Evolutionary conservation across 1,140 invertebrate species (phyloP), one percentile per base, ranked within the genome.

Genomic region (Drosophila mojavensis): DNA sequence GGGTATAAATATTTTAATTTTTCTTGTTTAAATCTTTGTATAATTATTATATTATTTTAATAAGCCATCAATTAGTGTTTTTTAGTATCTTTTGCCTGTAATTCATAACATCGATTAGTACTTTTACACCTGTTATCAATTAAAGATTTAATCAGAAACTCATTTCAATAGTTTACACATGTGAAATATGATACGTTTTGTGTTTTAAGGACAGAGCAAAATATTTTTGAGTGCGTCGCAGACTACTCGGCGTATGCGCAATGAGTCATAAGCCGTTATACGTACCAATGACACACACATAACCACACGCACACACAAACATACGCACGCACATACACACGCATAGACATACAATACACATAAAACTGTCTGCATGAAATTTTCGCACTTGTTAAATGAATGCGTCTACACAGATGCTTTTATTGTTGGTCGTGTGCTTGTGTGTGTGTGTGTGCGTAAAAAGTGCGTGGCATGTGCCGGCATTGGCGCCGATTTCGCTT

Each of bases 201-300:
- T 59, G 43, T 9, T 15, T 24, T 24, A 24, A 24, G 3, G 3
- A 20, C n/a, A 6, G 15, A 11, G 36, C 24, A 45, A 24, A 24
- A 17, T 17, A 33, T 67, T 39, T 47, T 55, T 73, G 43, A 63
- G n/a, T 63, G 56, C 64, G 72, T 53, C 65, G 65, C 73, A 88
- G 83, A 88, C 83, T 78, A 54, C 50, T 20, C 61, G 83, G 73
- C 83, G 83, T 89, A 88, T 89, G 73, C 77, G 74, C 75, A 78
- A 70, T 81, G 75, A 66, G n/a, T 65, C 45, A 53, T 51, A 30
- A 9, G 41, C 6, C 41, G 55, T 77, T 84, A 89, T 84, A 69
- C 76, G 50, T 58, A 55, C 15, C 81, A 50, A 62, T 65, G 45
- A 48, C 33, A 17, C 55, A 33, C 20, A 53, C 20, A 56, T 24